Percentiles rank a stretch among this genome's conserved stretches.
Conservation (phyloP, 2,113 vertebrate genomes). For the Forbesichthys agassizii region DNA sequence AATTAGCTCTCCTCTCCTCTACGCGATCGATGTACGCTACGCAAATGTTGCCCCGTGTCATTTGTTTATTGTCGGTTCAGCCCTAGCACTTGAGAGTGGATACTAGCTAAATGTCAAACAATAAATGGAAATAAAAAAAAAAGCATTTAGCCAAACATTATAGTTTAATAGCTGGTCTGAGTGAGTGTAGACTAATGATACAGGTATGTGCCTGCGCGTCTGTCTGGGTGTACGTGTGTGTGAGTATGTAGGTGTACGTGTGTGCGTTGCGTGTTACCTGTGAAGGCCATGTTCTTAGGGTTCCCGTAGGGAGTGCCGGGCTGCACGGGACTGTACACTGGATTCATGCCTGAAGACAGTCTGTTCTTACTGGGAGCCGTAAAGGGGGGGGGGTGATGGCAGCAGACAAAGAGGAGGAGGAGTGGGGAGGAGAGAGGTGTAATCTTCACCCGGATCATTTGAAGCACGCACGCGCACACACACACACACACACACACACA, state of each 20-base stretch:
- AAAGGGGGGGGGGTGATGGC: slow-evolving; percentile 21
- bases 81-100: not conserved
- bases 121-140: not conserved
- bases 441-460: slow-evolving; percentile 22
- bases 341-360: slow-evolving; percentile 94
- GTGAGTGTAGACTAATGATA: too few relatives aligned
- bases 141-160: too few relatives aligned
- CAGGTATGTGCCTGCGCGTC: too few relatives aligned
- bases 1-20: too few relatives aligned
- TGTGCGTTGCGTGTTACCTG: slow-evolving; percentile 78
- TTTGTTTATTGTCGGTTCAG: too few relatives aligned
- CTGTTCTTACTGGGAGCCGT: slow-evolving; percentile 80
- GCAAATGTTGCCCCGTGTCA: too few relatives aligned
- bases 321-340: slow-evolving; percentile 98
- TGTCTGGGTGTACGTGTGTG: not conserved
- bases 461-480: slow-evolving; percentile 11
- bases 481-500: too few relatives aligned
- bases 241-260: not conserved
- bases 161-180: too few relatives aligned
- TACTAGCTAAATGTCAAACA: not conserved
- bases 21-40: too few relatives aligned
- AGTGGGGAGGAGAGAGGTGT: slow-evolving; percentile 3
- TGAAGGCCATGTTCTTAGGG: slow-evolving; percentile 96
- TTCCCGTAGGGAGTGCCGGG: slow-evolving; percentile 96
- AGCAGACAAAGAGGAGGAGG: slow-evolving; percentile 7